These are phyloP conservation scores for Drosophila lini DNA, from an alignment of 1,140 invertebrate species.

Conservation along the genomic window DNA sequence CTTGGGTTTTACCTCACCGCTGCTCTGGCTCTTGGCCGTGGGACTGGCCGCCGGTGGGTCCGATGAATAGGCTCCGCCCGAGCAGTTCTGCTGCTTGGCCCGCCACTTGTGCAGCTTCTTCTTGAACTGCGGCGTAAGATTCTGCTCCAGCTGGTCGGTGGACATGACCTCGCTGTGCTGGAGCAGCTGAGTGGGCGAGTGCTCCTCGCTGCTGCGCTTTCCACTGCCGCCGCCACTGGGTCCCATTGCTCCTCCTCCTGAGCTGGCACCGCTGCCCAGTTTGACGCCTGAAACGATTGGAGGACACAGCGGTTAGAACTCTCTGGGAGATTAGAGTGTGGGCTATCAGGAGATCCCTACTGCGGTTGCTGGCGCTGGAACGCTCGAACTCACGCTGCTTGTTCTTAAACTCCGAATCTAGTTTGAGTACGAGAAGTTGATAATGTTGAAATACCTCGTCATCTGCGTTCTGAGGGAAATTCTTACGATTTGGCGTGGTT, in stretches of 20 bases:
- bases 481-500: slow-evolving; percentile 76
- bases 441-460: slow-evolving; percentile 87
- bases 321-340: not conserved
- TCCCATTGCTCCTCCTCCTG: slow-evolving; percentile 52
- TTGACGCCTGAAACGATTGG: slow-evolving; percentile 42
- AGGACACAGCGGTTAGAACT: not conserved
- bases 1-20: slow-evolving; percentile 84
- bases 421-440: slow-evolving; percentile 88
- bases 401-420: slow-evolving; percentile 89
- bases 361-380: slow-evolving; percentile 58
- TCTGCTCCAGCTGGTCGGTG: slow-evolving; percentile 86
- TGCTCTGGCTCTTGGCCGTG: slow-evolving; percentile 84
- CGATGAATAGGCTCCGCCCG: slow-evolving; percentile 50
- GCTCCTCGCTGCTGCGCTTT: slow-evolving; percentile 71
- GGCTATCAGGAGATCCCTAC: slow-evolving; percentile 38
- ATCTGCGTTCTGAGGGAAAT: slow-evolving; percentile 78
- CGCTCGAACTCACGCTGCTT: slow-evolving; percentile 90
- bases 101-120: slow-evolving; percentile 94
- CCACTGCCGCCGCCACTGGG: slow-evolving; percentile 42
- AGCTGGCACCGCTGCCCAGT: slow-evolving; percentile 51
- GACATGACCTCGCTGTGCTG: slow-evolving; percentile 65
- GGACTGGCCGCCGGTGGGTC: slow-evolving; percentile 60
- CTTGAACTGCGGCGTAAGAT: slow-evolving; percentile 90
- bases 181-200: slow-evolving; percentile 62
- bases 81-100: slow-evolving; percentile 87